phyloP scores from a whole-genome alignment of 2,797 vertebrate genomes.

The Gymnodraco acuticeps region DNA sequence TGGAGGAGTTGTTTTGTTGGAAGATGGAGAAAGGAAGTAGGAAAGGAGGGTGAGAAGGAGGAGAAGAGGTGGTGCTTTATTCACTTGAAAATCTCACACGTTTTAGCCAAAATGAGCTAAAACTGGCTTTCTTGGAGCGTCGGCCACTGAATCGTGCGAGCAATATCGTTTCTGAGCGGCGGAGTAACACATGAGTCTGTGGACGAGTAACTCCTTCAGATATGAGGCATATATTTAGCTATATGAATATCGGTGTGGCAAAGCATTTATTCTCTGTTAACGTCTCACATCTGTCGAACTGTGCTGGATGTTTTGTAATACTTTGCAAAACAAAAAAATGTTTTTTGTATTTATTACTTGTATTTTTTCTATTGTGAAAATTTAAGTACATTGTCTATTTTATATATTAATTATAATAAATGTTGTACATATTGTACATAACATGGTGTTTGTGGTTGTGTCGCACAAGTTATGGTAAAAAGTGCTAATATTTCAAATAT shows the following conservation, averaged over 20 bases:
- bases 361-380: constrained; percentile 91
- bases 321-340: constrained; percentile 84
- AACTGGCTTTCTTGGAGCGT: constrained; percentile 50
- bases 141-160: constrained; percentile 77
- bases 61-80: constrained; percentile 55
- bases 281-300: constrained; percentile 82
- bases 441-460: constrained; percentile 54
- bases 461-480: too few relatives aligned
- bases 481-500: too few relatives aligned
- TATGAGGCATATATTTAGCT: constrained; percentile 81
- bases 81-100: constrained; percentile 74
- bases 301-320: constrained; percentile 89
- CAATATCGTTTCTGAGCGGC: constrained; percentile 74
- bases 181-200: constrained; percentile 72
- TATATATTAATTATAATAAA: constrained; percentile 92
- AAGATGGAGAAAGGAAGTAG: constrained; percentile 74
- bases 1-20: constrained; percentile 7
- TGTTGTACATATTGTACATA: constrained; percentile 92
- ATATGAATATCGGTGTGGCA: constrained; percentile 81
- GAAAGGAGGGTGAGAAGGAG: constrained; percentile 31
- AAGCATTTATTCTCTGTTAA: constrained; percentile 84
- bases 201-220: constrained; percentile 73
- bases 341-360: constrained; percentile 90
- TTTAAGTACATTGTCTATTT: constrained; percentile 90
- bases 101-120: constrained; percentile 37